Evolutionary conservation across 2,888 invertebrate species (phyloP), one percentile per base, ranked within the genome.

Genomic region (Plebejus melissa): DNA sequence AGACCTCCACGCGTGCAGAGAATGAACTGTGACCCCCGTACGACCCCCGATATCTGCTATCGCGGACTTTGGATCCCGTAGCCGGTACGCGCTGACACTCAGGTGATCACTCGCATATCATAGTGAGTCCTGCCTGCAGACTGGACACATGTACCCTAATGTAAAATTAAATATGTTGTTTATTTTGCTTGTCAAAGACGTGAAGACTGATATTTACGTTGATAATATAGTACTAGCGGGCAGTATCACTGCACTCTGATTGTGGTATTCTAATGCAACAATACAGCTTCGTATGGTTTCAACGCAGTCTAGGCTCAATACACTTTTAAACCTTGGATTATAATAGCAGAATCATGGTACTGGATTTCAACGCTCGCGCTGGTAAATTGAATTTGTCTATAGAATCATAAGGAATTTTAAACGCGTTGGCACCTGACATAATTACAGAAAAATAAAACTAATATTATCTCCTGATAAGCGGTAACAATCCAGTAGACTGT

Each of bases 41-140:
- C 70, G 41, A 70, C 70, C 70, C 41, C 41, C 7, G 70, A 70
- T 70, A 70, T 70, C 41, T 70, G 70, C 1, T 60, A 28, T 70
- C 70, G 70, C n/a, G 70, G 38, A 38, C 70, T 70, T 70, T 70
- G 70, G 36, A 70, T 22, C n/a, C 70, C 9, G 7, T 16, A 70
- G 7, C 16, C 70, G 38, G 50, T 46, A 54, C 41, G n/a, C 5
- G n/a, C 11, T 41, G 41, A 70, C 70, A 7, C 38, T 70, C 69
- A 70, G 38, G 69, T 70, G 69, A n/a, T 9, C 9, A 70, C n/a
- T 70, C 38, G 16, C 22, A 41, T 22, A 22, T 22, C 22, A 22
- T 11, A 28, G 60, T 60, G 60, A 22, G 4, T 11, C 28, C 28
- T 28, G 11, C 60, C 28, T n/a, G 57, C n/a, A 6, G 57, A 58